A percentile compares a stretch with the other conserved stretches of the same genome.
phyloP scores from a whole-genome alignment of 2,888 invertebrate species.

The Phyllotreta cruciferae region DNA sequence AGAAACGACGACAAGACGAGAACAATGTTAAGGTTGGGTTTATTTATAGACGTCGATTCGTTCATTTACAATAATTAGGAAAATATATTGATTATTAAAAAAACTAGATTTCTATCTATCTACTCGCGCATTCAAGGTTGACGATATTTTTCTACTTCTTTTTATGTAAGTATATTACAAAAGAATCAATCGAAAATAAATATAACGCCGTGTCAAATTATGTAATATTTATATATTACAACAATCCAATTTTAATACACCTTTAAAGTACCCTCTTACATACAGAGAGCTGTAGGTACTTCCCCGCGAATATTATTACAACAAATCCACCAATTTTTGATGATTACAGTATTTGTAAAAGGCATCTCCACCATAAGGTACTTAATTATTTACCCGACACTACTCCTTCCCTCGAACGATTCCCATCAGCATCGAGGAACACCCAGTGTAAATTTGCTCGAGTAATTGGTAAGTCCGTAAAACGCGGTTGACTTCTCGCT shows the following conservation, averaged over 20 bases:
- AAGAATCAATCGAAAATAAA: too few relatives aligned
- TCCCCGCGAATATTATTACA: too few relatives aligned
- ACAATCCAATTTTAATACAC: too few relatives aligned
- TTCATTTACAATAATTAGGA: slow-evolving; percentile 16
- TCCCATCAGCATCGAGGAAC: neutral
- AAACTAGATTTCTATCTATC: neutral
- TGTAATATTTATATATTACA: too few relatives aligned
- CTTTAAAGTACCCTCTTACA: too few relatives aligned
- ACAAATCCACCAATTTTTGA: too few relatives aligned
- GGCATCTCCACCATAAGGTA: neutral
- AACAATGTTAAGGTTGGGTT: slow-evolving; percentile 35
- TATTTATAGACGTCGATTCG: slow-evolving; percentile 21
- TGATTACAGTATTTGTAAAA: too few relatives aligned
- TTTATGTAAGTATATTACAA: too few relatives aligned
- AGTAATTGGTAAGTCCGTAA: slow-evolving; percentile 24
- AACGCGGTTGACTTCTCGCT: slow-evolving; percentile 12
- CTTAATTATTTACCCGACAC: neutral
- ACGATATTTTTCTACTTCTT: neutral
- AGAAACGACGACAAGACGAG: slow-evolving; percentile 23
- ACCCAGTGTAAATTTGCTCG: slow-evolving; percentile 22
- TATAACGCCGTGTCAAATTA: too few relatives aligned
- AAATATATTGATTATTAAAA: slow-evolving; percentile 6
- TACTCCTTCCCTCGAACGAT: neutral
- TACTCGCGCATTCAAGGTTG: slow-evolving; percentile 4
- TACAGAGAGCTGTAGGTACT: too few relatives aligned